Evolutionary conservation across 2,113 vertebrate species (phyloP), one percentile per base, ranked within the genome.

Genomic region (Xyrauchen texanus): DNA sequence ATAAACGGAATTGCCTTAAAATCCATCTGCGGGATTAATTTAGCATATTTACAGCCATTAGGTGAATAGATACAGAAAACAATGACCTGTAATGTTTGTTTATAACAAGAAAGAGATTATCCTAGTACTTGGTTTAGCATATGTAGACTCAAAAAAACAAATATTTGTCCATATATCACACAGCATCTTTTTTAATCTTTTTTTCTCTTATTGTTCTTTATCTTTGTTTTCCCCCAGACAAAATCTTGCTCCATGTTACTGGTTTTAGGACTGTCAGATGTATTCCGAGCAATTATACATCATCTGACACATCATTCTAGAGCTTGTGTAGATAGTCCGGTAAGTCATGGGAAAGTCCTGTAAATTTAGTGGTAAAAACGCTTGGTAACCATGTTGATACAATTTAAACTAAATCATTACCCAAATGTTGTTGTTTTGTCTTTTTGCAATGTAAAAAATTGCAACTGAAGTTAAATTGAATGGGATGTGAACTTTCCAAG

Each of bases 161-260:
- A 34, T n/a, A n/a, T n/a, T n/a, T n/a, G n/a, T n/a, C n/a, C 21
- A 34, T 34, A 34, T 34, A 34, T 34, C 21, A 34, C 21, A 34
- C 21, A 1, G 21, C 21, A 34, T 34, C 21, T 34, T 34, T 34
- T 34, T 34, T 34, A 34, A 1, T 34, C 1, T 34, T 34, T 34
- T 34, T 34, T 34, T 34, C 1, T 34, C 21, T 34, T 34, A 34
- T 34, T 34, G 1, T 34, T 34, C 21, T 11, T 63, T 6, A 13
- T 51, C 1, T 4, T 69, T 55, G n/a, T 75, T 21, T 78, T 73
- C 3, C 58, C 83, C 7, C 82, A 98, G 95, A 85, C 93, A 96
- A 86, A 51, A 83, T 58, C 69, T 94, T 81, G 80, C 85, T 68
- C 92, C 92, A 0, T 95, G 95, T 84, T 90, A 80, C 86, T 76